phyloP scores from a whole-genome alignment of 2,797 vertebrate genomes.

The Crenichthys baileyi region DNA sequence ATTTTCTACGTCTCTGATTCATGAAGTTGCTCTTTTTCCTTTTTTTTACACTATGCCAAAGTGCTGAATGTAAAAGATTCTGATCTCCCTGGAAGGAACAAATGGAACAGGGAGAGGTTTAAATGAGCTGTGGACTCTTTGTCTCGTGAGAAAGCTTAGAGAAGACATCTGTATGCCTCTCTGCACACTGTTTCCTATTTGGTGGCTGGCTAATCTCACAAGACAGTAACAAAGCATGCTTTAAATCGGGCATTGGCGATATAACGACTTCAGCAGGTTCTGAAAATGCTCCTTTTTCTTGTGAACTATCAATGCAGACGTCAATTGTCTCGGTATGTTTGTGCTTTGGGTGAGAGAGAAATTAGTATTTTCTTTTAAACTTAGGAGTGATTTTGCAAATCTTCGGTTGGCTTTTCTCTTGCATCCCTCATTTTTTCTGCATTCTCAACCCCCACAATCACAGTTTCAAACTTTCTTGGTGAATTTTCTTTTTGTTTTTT shows the following conservation, averaged over 20 bases:
- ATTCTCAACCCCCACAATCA: background rate
- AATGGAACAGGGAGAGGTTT: conserved; percentile 15
- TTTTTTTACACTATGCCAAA: conserved; percentile 6
- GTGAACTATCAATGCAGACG: background rate
- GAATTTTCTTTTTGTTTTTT: background rate
- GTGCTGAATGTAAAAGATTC: conserved; percentile 12
- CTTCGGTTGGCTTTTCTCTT: background rate
- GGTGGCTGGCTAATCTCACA: background rate
- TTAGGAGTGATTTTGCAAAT: background rate
- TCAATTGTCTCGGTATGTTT: background rate
- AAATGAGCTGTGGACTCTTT: conserved; percentile 10
- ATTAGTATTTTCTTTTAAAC: background rate
- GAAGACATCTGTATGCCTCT: conserved; percentile 29
- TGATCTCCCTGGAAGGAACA: background rate
- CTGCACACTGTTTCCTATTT: conserved; percentile 7
- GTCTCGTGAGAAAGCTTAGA: conserved; percentile 13
- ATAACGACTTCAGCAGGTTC: background rate
- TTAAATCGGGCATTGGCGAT: conserved; percentile 1
- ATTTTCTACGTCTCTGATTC: conserved; percentile 11
- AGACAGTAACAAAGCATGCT: conserved; percentile 18
- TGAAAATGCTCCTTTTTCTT: conserved; percentile 9
- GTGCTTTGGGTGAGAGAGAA: background rate
- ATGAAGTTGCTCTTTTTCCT: conserved; percentile 12
- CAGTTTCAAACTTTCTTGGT: background rate
- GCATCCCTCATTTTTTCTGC: background rate